phyloP scores from a whole-genome alignment of 1,140 invertebrate genomes.

The Gonatopus flavifemur region DNA sequence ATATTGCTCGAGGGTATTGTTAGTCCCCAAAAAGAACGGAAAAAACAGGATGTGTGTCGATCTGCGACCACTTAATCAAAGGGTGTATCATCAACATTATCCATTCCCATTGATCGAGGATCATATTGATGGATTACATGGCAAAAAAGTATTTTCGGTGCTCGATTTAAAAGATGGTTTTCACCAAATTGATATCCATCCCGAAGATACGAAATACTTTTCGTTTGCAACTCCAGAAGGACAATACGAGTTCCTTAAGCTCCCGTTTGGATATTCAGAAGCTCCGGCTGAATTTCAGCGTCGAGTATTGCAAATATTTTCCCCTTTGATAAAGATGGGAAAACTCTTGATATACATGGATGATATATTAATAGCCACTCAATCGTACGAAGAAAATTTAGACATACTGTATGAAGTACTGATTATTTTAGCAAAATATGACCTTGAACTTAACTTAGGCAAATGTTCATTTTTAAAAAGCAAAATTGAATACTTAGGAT shows the following conservation, averaged over 20 bases:
- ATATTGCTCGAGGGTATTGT: neutral
- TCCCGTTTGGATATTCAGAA: too few relatives aligned
- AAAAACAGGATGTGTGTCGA: neutral
- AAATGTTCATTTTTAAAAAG: neutral
- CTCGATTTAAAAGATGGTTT: too few relatives aligned
- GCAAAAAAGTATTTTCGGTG: neutral
- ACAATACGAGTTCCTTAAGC: neutral
- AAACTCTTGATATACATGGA: neutral
- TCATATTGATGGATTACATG: neutral
- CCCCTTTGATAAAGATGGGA: neutral
- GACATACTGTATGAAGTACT: neutral
- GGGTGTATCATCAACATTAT: neutral
- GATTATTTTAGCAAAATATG: neutral
- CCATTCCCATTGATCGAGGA: neutral
- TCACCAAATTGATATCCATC: too few relatives aligned
- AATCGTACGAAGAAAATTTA: neutral
- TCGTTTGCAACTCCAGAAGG: neutral
- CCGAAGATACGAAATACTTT: too few relatives aligned
- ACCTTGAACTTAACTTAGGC: neutral
- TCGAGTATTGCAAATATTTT: neutral
- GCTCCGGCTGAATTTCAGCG: too few relatives aligned
- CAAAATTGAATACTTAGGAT: neutral
- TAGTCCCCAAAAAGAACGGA: neutral
- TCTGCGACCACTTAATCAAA: neutral
- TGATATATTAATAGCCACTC: neutral